Percentiles rank a stretch among this genome's conserved stretches.
Conservation (phyloP, 1,140 invertebrate species). For the Anastrepha ludens region DNA sequence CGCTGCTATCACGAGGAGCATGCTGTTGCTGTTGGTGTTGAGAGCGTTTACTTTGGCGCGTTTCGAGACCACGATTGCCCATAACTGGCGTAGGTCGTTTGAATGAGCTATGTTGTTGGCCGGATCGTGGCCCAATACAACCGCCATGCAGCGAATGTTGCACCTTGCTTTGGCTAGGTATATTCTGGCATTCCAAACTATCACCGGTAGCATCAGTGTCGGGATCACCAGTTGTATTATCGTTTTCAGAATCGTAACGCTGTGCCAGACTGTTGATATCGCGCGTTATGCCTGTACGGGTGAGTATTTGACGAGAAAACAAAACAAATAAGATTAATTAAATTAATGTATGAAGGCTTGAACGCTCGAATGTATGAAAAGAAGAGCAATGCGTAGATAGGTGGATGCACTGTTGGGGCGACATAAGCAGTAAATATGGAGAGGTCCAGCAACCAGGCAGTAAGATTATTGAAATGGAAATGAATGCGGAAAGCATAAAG, state of each 20-base stretch:
- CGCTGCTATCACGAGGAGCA: constrained; percentile 55
- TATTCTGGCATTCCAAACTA: constrained; percentile 64
- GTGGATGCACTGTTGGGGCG: constrained; percentile 37
- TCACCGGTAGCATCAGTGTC: constrained; percentile 78
- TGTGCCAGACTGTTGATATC: constrained; percentile 71
- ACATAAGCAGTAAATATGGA: constrained; percentile 35
- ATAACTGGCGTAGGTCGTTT: constrained; percentile 77
- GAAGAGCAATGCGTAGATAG: constrained; percentile 41
- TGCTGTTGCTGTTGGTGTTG: constrained; percentile 72
- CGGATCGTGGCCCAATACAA: constrained; percentile 65
- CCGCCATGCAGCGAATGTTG: constrained; percentile 70
- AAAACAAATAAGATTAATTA: constrained; percentile 5
- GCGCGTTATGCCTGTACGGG: constrained; percentile 65
- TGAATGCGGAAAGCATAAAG: constrained; percentile 37
- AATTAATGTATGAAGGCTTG: constrained; percentile 27
- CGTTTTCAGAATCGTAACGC: constrained; percentile 77
- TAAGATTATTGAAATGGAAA: constrained; percentile 46
- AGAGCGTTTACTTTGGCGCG: constrained; percentile 78
- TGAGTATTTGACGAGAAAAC: not conserved
- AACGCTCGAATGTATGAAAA: not conserved
- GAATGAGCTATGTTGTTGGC: constrained; percentile 75
- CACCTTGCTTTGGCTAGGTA: constrained; percentile 64
- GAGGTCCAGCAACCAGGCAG: constrained; percentile 45
- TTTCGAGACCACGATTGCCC: constrained; percentile 75
- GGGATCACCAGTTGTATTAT: constrained; percentile 79